A percentile compares a stretch with the other conserved stretches of the same genome.
Conservation (phyloP, 2,113 vertebrate genomes). For the Pontoporia blainvillei region DNA sequence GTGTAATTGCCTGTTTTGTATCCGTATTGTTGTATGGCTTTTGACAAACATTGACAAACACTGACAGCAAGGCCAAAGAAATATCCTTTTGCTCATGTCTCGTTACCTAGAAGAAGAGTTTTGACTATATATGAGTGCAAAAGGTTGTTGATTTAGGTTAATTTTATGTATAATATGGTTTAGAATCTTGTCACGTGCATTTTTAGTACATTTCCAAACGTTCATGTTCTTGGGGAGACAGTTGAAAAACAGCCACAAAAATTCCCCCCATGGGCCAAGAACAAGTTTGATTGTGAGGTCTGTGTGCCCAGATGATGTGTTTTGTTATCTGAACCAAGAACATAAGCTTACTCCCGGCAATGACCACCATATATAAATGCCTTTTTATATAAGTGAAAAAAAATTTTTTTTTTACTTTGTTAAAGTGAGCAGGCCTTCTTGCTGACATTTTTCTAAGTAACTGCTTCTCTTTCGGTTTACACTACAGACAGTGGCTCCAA, state of each 20-base stretch:
- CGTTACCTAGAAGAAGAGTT: neutral
- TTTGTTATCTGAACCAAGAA: neutral
- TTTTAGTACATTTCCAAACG: neutral
- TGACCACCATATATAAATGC: neutral
- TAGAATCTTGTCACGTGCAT: constrained; percentile 8
- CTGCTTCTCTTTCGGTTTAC: neutral
- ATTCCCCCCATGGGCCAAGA: neutral
- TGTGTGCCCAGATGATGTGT: neutral
- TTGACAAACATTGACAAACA: neutral
- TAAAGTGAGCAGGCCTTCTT: neutral
- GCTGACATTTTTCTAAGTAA: neutral
- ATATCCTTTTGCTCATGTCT: neutral
- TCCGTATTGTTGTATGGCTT: neutral
- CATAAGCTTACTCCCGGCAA: neutral
- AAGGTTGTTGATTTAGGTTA: neutral
- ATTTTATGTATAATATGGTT: neutral
- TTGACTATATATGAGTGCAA: neutral
- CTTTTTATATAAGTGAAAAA: neutral
- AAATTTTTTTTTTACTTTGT: neutral
- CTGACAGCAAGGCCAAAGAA: neutral
- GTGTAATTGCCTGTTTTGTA: neutral
- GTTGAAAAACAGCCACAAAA: constrained; percentile 16
- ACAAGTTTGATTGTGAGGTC: constrained; percentile 24
- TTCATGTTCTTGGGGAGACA: neutral
- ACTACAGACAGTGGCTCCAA: neutral